Evolutionary conservation across 2,888 invertebrate genomes (phyloP).

Genomic region (Limnephilus lunatus): DNA sequence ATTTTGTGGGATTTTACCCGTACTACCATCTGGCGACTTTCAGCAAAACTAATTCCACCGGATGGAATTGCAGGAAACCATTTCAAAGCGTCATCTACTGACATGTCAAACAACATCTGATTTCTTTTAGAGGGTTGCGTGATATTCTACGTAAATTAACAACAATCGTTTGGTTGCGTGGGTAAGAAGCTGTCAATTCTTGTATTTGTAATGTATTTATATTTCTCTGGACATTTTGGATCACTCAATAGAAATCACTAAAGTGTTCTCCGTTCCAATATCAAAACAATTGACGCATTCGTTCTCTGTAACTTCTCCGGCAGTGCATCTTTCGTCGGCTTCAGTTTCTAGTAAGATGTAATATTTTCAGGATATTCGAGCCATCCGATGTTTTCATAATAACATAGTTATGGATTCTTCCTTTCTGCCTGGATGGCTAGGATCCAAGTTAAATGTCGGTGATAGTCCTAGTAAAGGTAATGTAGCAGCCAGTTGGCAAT

Average conservation of each 20-base stretch:
- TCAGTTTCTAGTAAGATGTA: not conserved
- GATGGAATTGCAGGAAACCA: conserved; percentile 38
- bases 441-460: conserved; percentile 38
- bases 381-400: conserved; percentile 44
- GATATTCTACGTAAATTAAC: conserved; percentile 45
- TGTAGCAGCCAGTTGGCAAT: conserved; percentile 74
- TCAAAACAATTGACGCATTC: conserved; percentile 11
- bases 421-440: conserved; percentile 46
- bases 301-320: not conserved
- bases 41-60: not conserved
- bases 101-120: conserved; percentile 60
- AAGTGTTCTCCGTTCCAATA: not conserved
- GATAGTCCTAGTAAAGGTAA: conserved; percentile 70
- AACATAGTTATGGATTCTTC: conserved; percentile 50
- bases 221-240: conserved; percentile 20
- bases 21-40: conserved; percentile 20
- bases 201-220: conserved; percentile 40
- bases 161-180: conserved; percentile 46
- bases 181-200: conserved; percentile 47
- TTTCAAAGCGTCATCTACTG: conserved; percentile 58
- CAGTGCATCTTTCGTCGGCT: conserved; percentile 3
- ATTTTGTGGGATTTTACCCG: not conserved
- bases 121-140: conserved; percentile 54
- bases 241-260: not conserved
- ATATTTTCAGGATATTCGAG: conserved; percentile 34